phyloP scores from a whole-genome alignment of 2,888 invertebrate genomes.

The Ormyrus thymus region DNA sequence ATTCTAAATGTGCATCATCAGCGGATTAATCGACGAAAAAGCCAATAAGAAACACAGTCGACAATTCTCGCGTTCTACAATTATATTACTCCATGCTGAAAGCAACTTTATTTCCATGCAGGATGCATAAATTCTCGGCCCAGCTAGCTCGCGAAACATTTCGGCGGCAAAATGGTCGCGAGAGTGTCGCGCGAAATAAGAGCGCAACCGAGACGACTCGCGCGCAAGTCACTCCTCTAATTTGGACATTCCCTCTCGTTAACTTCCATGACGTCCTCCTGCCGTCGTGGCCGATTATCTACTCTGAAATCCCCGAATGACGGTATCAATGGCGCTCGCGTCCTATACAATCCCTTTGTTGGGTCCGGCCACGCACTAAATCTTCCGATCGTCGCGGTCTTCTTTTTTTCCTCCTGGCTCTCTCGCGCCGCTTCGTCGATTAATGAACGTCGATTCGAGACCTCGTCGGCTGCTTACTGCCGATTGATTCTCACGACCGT shows the following conservation, averaged over 20 bases:
- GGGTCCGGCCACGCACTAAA: too few relatives aligned
- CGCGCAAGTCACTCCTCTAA: conserved; percentile 33
- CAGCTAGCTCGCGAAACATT: too few relatives aligned
- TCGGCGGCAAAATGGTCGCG: neutral
- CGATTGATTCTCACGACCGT: neutral
- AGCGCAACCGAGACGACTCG: neutral
- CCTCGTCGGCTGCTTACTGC: neutral
- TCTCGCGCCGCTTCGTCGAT: neutral
- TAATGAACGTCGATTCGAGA: neutral
- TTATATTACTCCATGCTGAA: too few relatives aligned
- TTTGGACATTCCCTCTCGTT: conserved; percentile 36
- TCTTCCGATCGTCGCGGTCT: too few relatives aligned
- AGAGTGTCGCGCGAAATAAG: neutral
- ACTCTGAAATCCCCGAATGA: conserved; percentile 7
- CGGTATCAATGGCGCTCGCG: neutral
- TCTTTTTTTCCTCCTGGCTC: too few relatives aligned
- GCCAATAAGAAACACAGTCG: too few relatives aligned
- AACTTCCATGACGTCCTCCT: conserved; percentile 29
- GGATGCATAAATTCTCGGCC: too few relatives aligned
- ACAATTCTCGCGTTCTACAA: too few relatives aligned
- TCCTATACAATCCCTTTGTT: neutral
- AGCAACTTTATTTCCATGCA: too few relatives aligned
- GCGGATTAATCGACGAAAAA: too few relatives aligned
- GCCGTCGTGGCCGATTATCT: conserved; percentile 15
- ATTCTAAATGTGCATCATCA: too few relatives aligned